Percentiles rank a stretch among this genome's conserved stretches.
phyloP scores from a whole-genome alignment of 2,113 vertebrate species.

The Dendrocopos noguchii region DNA sequence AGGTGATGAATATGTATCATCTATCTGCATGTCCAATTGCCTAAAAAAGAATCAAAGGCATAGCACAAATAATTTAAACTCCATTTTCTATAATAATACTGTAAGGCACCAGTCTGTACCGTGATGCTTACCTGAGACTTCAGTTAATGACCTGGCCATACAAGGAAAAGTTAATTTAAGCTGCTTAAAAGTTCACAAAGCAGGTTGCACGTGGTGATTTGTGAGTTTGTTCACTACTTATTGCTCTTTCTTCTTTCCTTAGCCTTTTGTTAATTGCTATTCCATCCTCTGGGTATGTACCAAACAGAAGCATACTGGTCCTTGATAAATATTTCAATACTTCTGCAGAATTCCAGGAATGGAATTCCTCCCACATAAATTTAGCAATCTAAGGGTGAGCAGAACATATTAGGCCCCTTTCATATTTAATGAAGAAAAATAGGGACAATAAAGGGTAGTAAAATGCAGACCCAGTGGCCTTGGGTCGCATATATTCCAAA shows the following conservation, averaged over 20 bases:
- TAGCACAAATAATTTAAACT: neutral
- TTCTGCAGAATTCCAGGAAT: neutral
- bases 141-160: neutral
- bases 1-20: neutral
- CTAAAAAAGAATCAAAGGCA: neutral
- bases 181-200: neutral
- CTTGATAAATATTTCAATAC: neutral
- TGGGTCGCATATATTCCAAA: neutral
- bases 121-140: neutral
- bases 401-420: neutral
- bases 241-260: neutral
- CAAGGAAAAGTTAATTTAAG: neutral
- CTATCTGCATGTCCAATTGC: neutral
- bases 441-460: neutral
- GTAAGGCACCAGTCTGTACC: neutral
- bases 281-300: neutral
- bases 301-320: neutral
- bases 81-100: neutral
- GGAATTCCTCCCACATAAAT: neutral
- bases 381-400: neutral
- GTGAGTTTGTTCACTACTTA: neutral
- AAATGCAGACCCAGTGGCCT: neutral
- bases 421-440: neutral
- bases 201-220: neutral
- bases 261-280: neutral